Percentiles rank a stretch among this genome's conserved stretches.
These are phyloP conservation scores for Cosmia trapezina DNA, from an alignment of 2,888 invertebrate genomes.

Conservation along the genomic window DNA sequence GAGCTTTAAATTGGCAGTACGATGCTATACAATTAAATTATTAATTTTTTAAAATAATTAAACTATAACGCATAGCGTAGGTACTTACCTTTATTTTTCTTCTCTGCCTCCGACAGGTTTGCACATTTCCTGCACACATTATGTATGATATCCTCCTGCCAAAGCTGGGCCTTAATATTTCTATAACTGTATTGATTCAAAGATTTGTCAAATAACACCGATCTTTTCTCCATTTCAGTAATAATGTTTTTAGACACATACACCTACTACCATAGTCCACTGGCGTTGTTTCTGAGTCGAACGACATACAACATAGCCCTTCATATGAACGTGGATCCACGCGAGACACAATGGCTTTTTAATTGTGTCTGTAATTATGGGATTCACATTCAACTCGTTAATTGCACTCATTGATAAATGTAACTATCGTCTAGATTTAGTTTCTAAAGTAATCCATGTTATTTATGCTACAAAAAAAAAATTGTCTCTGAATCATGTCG, in stretches of 20 bases:
- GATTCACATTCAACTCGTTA: too few species aligned
- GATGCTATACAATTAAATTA: background rate
- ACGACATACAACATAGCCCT: background rate
- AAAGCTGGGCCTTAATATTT: background rate
- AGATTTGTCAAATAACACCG: background rate
- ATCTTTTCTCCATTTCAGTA: background rate
- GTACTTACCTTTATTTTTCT: background rate
- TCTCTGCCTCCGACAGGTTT: background rate
- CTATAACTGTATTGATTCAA: background rate
- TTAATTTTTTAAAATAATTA: background rate
- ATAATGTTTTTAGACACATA: background rate
- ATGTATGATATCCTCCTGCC: too few species aligned
- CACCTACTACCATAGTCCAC: background rate
- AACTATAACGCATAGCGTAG: background rate
- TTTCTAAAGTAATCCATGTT: too few species aligned
- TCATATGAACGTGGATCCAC: too few species aligned
- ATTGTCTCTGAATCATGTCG: too few species aligned
- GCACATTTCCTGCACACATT: too few species aligned
- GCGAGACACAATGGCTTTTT: too few species aligned
- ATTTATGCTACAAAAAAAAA: too few species aligned
- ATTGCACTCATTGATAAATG: too few species aligned
- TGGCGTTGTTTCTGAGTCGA: background rate
- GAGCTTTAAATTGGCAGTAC: background rate
- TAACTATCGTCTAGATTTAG: too few species aligned
- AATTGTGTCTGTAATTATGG: too few species aligned